A percentile compares a stretch with the other conserved stretches of the same genome.
Evolutionary conservation across 2,113 vertebrate species (phyloP).

Genomic region (Gadus chalcogrammus): DNA sequence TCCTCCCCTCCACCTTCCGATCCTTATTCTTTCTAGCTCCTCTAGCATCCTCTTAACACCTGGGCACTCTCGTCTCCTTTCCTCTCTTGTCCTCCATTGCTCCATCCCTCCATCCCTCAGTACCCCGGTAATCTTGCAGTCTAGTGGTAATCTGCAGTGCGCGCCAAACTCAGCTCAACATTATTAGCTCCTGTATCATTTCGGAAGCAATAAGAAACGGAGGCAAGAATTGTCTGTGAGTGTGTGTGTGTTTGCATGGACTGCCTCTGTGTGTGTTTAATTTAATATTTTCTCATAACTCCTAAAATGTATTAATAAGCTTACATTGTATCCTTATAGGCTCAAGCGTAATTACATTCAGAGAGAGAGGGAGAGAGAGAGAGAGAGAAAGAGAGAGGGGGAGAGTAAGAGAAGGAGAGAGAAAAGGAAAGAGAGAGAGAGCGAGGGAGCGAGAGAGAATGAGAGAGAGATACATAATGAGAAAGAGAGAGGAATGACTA

Average conservation of each 20-base stretch:
- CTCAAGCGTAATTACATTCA: conserved; percentile 73
- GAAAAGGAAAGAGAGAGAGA: background rate
- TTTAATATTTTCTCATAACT: conserved; percentile 59
- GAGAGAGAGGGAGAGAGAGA: background rate
- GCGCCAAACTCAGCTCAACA: conserved; percentile 47
- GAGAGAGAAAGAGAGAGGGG: background rate
- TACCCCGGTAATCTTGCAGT: conserved; percentile 41
- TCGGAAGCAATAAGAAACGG: conserved; percentile 63
- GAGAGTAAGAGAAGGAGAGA: background rate
- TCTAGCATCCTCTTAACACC: background rate
- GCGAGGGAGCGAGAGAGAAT: too few species aligned
- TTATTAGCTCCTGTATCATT: conserved; percentile 69
- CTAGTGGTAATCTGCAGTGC: conserved; percentile 17
- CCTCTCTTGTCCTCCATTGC: background rate
- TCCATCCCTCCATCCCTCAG: conserved; percentile 17
- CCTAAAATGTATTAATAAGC: conserved; percentile 70
- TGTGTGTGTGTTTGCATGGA: conserved; percentile 55
- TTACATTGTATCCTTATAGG: conserved; percentile 72
- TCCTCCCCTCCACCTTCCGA: too few species aligned
- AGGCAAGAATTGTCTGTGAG: conserved; percentile 47
- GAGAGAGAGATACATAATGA: conserved; percentile 51
- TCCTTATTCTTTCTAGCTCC: background rate
- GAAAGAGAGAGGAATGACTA: conserved; percentile 53
- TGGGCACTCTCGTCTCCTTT: background rate
- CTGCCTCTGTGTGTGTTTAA: conserved; percentile 57